Base-by-base conservation (phyloP, 2,888 invertebrate species). In the Ceratothoa steindachneri region DNA sequence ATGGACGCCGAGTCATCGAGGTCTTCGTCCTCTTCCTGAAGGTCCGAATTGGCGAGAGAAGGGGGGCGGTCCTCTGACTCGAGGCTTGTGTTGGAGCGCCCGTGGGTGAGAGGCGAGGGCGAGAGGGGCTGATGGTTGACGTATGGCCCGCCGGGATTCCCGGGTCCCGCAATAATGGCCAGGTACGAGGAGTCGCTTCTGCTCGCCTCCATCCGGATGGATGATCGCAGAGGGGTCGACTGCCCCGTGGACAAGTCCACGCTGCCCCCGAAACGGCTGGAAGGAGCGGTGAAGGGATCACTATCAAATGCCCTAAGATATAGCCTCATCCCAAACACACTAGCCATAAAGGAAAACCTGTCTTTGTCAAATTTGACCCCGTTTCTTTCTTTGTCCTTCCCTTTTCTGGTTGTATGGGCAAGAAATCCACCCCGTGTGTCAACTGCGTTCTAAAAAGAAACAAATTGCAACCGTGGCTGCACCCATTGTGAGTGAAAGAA, bases 151-250 rank as follows among this genome's bases (percentile, higher is more conserved):
- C 70, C 70, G 30, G 29, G 86, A 74, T 91, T 92, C 88, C 88
- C 86, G 82, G 90, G 89, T 2, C 90, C 90, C 55, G 91, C 90
- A 73, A 91, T 90, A 0, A 90, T 89, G 3, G 90, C 89, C 80
- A 90, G 87, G 82, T 90, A 90, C 65, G 87, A 87, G 0, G 92
- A 91, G 83, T 93, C 93, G 82, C 91, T 89, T 72, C 69, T 68
- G 7, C 55, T 65, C 60, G 67, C 29, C 5, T 55, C 55, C 7
- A 5, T 22, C 24, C 55, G 7, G 55, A 55, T 55, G 24, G 55
- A 55, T 5, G 55, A 7, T 5, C 55, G 55, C 7, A 55, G 7
- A 5, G 55, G 24, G 19, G 55, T 7, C 19, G 55, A 15, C 5
- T 12, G 55, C 7, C 12, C 19, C 24, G 12, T 22, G 19, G 12